phyloP scores from a whole-genome alignment of 64 coral and sea anemone genomes.

The Orbicella faveolata region DNA sequence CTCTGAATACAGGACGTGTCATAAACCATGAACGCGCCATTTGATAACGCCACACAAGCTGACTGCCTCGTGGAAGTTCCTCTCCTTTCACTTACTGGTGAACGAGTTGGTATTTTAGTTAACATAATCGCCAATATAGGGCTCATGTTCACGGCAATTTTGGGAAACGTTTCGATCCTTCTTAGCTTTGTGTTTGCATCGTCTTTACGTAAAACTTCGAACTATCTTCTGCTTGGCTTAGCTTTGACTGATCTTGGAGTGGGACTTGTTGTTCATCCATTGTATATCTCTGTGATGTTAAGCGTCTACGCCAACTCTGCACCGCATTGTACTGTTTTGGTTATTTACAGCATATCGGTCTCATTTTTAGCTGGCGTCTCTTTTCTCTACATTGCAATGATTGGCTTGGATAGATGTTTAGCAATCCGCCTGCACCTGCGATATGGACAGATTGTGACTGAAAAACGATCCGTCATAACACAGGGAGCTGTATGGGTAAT shows the following conservation, averaged over 20 bases:
- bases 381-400: neutral
- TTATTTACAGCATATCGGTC: neutral
- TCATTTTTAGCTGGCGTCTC: slow-evolving; percentile 5
- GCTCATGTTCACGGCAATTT: neutral
- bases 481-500: neutral
- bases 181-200: neutral
- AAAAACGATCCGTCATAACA: neutral
- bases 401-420: slow-evolving; percentile 10
- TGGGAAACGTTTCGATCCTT: slow-evolving; percentile 12
- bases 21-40: neutral
- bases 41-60: neutral
- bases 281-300: neutral
- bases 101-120: neutral
- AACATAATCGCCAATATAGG: neutral
- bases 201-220: neutral
- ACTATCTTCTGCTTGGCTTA: neutral
- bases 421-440: slow-evolving; percentile 2
- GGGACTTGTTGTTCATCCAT: slow-evolving; percentile 16
- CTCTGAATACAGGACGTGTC: no score
- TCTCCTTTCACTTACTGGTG: neutral
- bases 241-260: slow-evolving; percentile 27
- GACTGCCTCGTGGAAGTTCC: neutral
- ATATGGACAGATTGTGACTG: neutral
- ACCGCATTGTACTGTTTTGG: neutral
- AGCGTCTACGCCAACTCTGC: neutral